Percentiles rank a stretch among this genome's conserved stretches.
Conservation (phyloP, 2,888 invertebrate genomes). For the Odiellus spinosus region DNA sequence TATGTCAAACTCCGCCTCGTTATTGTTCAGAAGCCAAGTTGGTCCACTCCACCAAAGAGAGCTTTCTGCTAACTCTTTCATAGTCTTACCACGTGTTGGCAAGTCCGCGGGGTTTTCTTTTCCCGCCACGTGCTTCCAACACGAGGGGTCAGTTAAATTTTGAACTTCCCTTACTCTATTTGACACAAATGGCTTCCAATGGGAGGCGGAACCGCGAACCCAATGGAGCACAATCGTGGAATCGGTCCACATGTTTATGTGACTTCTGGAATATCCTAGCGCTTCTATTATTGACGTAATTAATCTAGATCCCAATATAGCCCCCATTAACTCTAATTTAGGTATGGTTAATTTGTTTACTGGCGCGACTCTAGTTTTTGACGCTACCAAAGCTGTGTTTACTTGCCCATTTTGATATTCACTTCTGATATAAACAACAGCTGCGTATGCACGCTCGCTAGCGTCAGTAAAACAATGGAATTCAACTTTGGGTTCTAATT, state of each 20-base stretch:
- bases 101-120: neutral
- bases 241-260: no score
- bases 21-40: no score
- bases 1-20: no score
- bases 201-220: neutral
- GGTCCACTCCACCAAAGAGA: no score
- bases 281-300: neutral
- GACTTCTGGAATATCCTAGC: neutral
- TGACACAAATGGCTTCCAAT: slow-evolving; percentile 1
- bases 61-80: no score
- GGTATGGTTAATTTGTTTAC: slow-evolving; percentile 3
- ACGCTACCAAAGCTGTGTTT: neutral
- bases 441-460: neutral
- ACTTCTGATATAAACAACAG: slow-evolving; percentile 1
- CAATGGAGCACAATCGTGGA: neutral
- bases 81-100: neutral
- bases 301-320: neutral
- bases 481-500: no score
- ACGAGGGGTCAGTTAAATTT: neutral
- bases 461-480: slow-evolving; percentile 1
- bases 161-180: neutral
- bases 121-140: neutral
- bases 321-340: slow-evolving; percentile 1
- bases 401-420: neutral
- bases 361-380: slow-evolving; percentile 2